phyloP scores from a whole-genome alignment of 2,888 invertebrate genomes.

The Hermaeophaga mercurialis region DNA sequence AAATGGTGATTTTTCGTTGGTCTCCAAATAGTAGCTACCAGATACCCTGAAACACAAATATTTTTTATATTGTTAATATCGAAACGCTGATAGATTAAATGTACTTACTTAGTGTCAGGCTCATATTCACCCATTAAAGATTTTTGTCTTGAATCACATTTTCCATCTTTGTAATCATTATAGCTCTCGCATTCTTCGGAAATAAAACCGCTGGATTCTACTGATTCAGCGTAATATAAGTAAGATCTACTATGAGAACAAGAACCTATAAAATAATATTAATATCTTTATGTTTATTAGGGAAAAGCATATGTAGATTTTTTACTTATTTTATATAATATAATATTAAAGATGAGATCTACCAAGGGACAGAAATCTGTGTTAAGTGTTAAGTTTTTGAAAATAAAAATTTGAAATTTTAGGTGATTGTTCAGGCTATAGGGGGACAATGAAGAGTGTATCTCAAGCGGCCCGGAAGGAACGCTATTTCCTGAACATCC shows the following conservation, averaged over 20 bases:
- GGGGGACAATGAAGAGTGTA: no score
- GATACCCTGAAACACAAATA: constrained; percentile 46
- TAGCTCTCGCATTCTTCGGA: constrained; percentile 26
- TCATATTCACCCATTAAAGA: not conserved
- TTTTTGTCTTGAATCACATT: not conserved
- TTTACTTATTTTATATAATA: not conserved
- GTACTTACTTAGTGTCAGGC: not conserved
- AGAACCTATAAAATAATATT: constrained; percentile 31
- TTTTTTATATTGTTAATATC: no score
- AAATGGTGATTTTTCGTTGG: constrained; percentile 63
- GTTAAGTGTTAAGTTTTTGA: no score
- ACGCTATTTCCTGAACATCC: no score
- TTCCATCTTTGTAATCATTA: not conserved
- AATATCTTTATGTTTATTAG: no score
- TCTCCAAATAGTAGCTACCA: constrained; percentile 67
- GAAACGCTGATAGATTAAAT: constrained; percentile 1
- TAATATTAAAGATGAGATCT: no score
- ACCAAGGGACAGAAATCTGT: no score
- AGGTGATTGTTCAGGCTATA: no score
- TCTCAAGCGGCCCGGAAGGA: no score
- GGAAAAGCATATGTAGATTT: not conserved
- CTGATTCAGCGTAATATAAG: constrained; percentile 56
- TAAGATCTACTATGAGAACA: constrained; percentile 58
- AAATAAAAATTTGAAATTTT: no score
- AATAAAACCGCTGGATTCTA: constrained; percentile 40